Base-by-base conservation (phyloP, 53 echinoderm and acorn worm species). In the Patiria pectinifera region DNA sequence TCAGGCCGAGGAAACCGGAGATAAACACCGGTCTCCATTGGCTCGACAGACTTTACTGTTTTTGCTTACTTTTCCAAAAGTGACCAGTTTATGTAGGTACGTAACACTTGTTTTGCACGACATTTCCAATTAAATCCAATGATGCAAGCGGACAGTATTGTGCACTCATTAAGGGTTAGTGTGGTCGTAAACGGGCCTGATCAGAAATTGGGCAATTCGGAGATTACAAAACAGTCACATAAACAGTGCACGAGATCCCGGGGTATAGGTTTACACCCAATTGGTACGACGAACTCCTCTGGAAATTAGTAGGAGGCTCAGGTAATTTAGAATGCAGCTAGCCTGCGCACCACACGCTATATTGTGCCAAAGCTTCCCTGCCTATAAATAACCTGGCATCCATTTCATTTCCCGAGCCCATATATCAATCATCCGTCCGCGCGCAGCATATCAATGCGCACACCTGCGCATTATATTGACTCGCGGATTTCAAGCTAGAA, bases 381-480 rank as follows among this genome's bases (percentile, higher is more conserved):
- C 15, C 80, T 79, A 66, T 53, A 12, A 2, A 19, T 76, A 45
- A 11, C 24, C 80, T 11, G 45, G 80, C 80, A 45, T 82, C 59
- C 10, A 23, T 82, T 59, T 59, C 53, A 82, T 58, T 82, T 82
- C 59, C 82, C 59, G 5, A 16, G 19, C 59, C 3, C 2, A 11
- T 18, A 66, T 66, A 82, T 82, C 82, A 84, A 63, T 84, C 62
- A 15, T 66, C 62, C 66, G 19, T 13, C 26, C 9, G 19, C 21
- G 66, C 35, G 23, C 6, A 83, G 13, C 22, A 60, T 62, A 83
- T 61, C 62, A 83, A 61, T 61, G 83, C 83, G 62, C 62, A 49
- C 83, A 83, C 83, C 83, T 83, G 83, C 83, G 60, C 83, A 62
- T 49, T 24, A 62, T 61, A 62, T 62, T 60, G 23, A 35, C 35